These are phyloP conservation scores for Rhagoletis zephyria DNA, from an alignment of 1,140 invertebrate genomes.

Conservation along the genomic window DNA sequence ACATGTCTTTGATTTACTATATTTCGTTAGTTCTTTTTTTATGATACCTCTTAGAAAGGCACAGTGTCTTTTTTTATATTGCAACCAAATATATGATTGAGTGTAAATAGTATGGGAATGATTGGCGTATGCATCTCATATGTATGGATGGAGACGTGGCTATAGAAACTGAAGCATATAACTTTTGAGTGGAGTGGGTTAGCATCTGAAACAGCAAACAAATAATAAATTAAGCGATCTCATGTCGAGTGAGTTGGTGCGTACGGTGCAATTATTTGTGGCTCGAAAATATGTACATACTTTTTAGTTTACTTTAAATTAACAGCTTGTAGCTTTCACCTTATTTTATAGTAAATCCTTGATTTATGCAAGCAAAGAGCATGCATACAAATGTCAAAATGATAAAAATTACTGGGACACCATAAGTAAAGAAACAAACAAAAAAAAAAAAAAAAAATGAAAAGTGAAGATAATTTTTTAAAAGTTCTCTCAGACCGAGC, in stretches of 20 bases:
- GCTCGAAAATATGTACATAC: conserved; percentile 1
- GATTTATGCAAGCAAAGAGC: neutral
- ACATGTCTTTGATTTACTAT: neutral
- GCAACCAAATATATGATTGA: neutral
- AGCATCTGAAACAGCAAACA: neutral
- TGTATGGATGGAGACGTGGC: neutral
- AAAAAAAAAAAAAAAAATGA: too few species aligned
- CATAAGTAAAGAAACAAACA: too few species aligned
- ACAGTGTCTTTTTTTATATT: neutral
- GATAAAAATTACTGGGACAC: neutral
- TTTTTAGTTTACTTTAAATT: neutral
- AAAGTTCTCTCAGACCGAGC: too few species aligned
- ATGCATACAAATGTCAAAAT: neutral
- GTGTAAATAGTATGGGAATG: neutral
- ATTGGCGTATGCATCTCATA: neutral
- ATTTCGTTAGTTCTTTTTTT: neutral
- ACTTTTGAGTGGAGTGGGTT: neutral
- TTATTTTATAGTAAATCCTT: too few species aligned
- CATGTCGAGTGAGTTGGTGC: neutral
- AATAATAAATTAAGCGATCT: neutral
- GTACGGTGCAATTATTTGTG: conserved; percentile 31
- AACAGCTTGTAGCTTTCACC: neutral
- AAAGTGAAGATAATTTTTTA: too few species aligned
- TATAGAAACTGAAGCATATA: neutral
- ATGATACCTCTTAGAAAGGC: neutral